Conservation (phyloP, 2,888 invertebrate genomes). For the Caenorhabditis sp. region DNA sequence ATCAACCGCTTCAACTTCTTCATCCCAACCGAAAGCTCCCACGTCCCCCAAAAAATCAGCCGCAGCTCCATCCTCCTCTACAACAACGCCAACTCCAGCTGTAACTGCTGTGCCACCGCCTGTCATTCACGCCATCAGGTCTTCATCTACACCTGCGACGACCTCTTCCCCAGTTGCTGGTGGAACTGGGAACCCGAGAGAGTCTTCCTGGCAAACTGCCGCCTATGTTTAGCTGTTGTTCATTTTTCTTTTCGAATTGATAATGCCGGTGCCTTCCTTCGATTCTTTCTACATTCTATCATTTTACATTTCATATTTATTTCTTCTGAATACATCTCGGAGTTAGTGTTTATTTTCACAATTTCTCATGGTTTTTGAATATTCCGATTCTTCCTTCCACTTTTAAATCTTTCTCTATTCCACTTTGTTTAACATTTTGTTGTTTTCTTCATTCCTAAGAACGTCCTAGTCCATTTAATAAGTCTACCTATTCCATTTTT, state of each 20-base stretch:
- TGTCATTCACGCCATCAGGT: conserved; percentile 28
- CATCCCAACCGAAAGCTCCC: conserved; percentile 15
- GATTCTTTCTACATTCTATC: conserved; percentile 56
- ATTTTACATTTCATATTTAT: conserved; percentile 65
- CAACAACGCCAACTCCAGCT: conserved; percentile 8
- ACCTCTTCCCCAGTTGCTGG: conserved; percentile 32
- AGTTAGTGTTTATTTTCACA: conserved; percentile 28
- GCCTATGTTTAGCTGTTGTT: conserved; percentile 69
- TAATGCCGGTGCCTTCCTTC: conserved; percentile 52
- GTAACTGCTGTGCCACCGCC: conserved; percentile 27
- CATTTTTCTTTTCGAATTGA: conserved; percentile 45
- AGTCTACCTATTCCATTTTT: conserved; percentile 17
- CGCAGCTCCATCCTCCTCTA: neutral
- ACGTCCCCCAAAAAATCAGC: conserved; percentile 14
- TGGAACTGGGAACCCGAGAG: conserved; percentile 38
- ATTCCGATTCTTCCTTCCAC: neutral
- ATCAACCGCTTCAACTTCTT: conserved; percentile 18
- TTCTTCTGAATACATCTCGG: conserved; percentile 36
- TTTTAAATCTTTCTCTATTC: conserved; percentile 8
- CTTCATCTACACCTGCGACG: conserved; percentile 21
- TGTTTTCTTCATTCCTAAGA: neutral
- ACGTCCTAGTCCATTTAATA: conserved; percentile 17
- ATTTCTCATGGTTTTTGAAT: neutral
- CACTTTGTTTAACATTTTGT: conserved; percentile 13
- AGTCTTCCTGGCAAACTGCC: conserved; percentile 73